Evolutionary conservation across 2,797 vertebrate genomes (phyloP).

Genomic region (Gouania willdenowi): DNA sequence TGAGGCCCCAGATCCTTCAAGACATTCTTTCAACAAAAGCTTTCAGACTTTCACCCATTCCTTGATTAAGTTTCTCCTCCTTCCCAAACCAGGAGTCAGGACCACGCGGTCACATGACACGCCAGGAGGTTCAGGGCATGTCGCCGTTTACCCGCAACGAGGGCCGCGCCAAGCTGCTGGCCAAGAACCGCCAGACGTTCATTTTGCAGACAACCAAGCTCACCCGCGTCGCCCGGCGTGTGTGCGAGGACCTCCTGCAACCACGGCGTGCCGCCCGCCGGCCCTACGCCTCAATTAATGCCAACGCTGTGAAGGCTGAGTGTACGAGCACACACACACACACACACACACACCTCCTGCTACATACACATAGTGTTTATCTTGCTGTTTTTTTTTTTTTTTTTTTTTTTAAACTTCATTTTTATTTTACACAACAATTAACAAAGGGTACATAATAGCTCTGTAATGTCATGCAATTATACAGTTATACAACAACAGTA

Average conservation of each 20-base stretch:
- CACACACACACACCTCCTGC: neutral
- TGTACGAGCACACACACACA: conserved; percentile 67
- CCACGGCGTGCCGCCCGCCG: conserved; percentile 86
- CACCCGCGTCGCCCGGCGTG: conserved; percentile 87
- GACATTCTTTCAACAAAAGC: too few relatives aligned
- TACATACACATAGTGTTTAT: too few relatives aligned
- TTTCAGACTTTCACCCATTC: too few relatives aligned
- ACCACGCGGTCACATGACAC: conserved; percentile 82
- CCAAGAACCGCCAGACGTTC: conserved; percentile 93
- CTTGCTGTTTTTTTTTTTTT: too few relatives aligned
- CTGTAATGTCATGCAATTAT: too few relatives aligned
- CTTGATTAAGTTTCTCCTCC: neutral
- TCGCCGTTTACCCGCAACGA: conserved; percentile 89
- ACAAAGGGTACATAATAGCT: too few relatives aligned
- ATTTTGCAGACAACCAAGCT: conserved; percentile 92
- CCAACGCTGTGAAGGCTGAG: conserved; percentile 93
- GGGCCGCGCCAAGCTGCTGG: conserved; percentile 89
- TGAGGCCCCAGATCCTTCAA: too few relatives aligned
- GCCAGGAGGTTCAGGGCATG: conserved; percentile 88
- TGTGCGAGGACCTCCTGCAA: conserved; percentile 91
- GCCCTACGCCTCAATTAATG: conserved; percentile 91
- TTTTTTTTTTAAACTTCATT: too few relatives aligned
- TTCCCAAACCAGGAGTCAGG: conserved; percentile 74
- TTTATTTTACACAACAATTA: too few relatives aligned
- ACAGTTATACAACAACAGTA: too few relatives aligned